phyloP scores from a whole-genome alignment of 1,140 invertebrate genomes.

The Sweltsa coloradensis region DNA sequence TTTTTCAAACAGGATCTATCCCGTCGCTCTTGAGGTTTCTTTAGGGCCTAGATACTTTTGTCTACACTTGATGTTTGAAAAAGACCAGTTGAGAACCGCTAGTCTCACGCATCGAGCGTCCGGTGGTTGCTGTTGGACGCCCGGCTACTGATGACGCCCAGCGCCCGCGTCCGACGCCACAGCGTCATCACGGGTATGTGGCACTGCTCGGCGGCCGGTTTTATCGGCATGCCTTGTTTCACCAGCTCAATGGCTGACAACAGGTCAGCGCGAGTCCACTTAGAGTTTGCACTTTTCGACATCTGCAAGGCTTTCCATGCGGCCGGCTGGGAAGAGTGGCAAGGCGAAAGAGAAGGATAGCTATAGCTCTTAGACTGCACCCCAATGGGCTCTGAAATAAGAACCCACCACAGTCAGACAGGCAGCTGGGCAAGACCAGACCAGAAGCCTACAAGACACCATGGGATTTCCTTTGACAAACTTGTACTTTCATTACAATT shows the following conservation, averaged over 20 bases:
- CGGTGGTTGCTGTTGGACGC: conserved; percentile 14
- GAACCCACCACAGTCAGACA: conserved; percentile 7
- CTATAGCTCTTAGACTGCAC: conserved; percentile 8
- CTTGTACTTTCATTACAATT: too few species aligned
- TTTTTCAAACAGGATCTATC: too few species aligned
- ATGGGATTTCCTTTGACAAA: too few species aligned
- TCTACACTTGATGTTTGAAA: too few species aligned
- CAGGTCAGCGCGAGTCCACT: conserved; percentile 18
- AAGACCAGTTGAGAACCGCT: too few species aligned
- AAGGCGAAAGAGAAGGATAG: conserved; percentile 6
- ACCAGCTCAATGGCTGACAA: conserved; percentile 19
- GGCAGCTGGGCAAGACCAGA: too few species aligned
- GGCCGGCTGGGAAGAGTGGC: conserved; percentile 4
- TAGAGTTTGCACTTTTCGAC: conserved; percentile 17
- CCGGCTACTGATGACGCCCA: conserved; percentile 18
- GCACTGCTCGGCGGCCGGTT: conserved; percentile 18
- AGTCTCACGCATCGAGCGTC: not conserved
- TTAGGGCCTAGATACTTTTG: too few species aligned
- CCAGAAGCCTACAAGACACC: too few species aligned
- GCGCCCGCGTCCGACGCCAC: conserved; percentile 20
- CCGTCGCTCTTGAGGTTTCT: too few species aligned
- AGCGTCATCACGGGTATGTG: conserved; percentile 22
- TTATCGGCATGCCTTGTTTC: conserved; percentile 17
- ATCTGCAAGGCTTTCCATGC: conserved; percentile 15
- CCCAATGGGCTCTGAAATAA: conserved; percentile 9